Percentiles rank a stretch among this genome's conserved stretches.
phyloP scores from a whole-genome alignment of 2,113 vertebrate genomes.

The Synodontis membranacea region DNA sequence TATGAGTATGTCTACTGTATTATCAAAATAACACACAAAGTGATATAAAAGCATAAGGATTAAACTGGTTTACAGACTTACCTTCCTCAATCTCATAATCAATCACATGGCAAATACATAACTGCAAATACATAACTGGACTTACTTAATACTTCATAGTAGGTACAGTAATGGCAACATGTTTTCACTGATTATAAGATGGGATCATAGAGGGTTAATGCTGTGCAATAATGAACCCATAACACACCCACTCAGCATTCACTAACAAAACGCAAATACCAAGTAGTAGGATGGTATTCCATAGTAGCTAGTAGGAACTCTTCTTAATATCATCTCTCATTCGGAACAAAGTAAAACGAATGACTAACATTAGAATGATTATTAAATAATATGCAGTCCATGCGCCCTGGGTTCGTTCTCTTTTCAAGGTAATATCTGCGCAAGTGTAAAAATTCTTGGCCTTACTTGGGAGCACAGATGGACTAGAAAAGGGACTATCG shows the following conservation, averaged over 20 bases:
- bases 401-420: not conserved
- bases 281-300: not conserved
- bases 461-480: constrained; percentile 37
- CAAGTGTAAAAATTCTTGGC: not conserved
- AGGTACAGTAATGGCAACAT: not conserved
- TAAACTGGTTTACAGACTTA: not conserved
- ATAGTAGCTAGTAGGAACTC: not conserved
- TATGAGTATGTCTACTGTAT: not conserved
- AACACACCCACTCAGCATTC: not conserved
- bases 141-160: not conserved
- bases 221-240: not conserved
- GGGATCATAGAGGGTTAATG: not conserved
- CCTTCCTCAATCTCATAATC: not conserved
- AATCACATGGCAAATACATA: no score
- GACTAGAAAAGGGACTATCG: no score
- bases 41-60: not conserved
- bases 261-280: not conserved
- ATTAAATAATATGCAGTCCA: not conserved
- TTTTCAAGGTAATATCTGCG: not conserved
- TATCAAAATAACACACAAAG: not conserved
- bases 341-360: not conserved
- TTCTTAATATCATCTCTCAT: not conserved
- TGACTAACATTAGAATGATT: not conserved
- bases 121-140: no score
- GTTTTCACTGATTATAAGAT: not conserved